Evolutionary conservation across 2,797 vertebrate genomes (phyloP), one percentile per base, ranked within the genome.

Genomic region (Chelon auratus): DNA sequence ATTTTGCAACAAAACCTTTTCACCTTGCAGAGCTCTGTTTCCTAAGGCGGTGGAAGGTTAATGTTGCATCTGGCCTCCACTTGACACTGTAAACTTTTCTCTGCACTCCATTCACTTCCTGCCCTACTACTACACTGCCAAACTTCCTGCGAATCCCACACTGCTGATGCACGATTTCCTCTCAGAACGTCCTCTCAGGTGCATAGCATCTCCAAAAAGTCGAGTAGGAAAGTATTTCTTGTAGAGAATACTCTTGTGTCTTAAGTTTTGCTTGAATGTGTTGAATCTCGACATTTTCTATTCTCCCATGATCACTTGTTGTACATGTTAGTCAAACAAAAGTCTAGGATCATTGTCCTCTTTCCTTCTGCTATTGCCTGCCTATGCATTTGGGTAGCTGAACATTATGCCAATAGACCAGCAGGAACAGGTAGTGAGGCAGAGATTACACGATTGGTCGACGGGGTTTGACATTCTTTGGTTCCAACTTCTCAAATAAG

Each of bases 21-120:
- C 66, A 77, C 64, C 55, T 72, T 17, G 20, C 45, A 62, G 48
- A 70, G 64, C 47, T 67, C 20, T 48, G 43, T 50, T 66, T 77
- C 56, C 57, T 17, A 3, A 14, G 37, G 63, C 61, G 63, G 17
- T 17, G 26, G 70, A 80, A 86, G 72, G 86, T 88, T 80, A 77
- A 80, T 59, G 60, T 68, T 43, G 50, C 57, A 76, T 76, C 40
- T 68, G 62, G 50, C 72, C 70, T 84, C 59, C 33, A 37, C 68
- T 77, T 81, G 59, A 83, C 82, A 43, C 47, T 1, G 2, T 13
- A 45, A 69, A 52, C 62, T 37, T 45, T 76, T 61, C 63, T 48
- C 52, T 40, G 68, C 62, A 5, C 54, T 61, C 26, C 20, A 26
- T 62, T 47, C 57, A 22, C 78, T 74, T 58, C 73, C 63, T 60